phyloP scores from a whole-genome alignment of 2,888 invertebrate genomes.

The Ligdia adustata region DNA sequence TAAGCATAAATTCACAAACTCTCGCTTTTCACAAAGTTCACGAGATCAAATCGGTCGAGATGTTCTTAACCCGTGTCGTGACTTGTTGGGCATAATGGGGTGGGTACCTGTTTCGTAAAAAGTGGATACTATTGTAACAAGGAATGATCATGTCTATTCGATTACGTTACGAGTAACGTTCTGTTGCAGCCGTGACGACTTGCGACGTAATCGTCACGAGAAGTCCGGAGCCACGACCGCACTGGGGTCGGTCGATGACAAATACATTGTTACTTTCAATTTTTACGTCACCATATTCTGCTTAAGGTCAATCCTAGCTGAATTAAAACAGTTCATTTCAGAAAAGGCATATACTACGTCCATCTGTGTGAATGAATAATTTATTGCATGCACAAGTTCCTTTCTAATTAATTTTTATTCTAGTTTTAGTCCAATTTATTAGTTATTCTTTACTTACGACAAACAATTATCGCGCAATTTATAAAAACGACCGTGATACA shows the following conservation, averaged over 20 bases:
- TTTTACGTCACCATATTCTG: conserved; percentile 44
- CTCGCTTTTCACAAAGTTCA: conserved; percentile 35
- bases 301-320: conserved; percentile 30
- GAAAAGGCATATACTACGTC: conserved; percentile 18
- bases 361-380: not conserved
- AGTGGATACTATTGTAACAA: conserved; percentile 15
- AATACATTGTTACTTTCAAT: conserved; percentile 44
- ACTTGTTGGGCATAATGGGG: conserved; percentile 37
- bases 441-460: not conserved
- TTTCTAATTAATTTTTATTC: too few relatives aligned
- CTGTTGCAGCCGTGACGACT: conserved; percentile 31
- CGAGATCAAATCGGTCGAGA: conserved; percentile 30
- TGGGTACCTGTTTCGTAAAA: conserved; percentile 38
- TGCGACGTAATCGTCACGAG: conserved; percentile 44
- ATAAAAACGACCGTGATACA: conserved; percentile 2
- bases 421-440: not conserved
- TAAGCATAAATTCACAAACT: conserved; percentile 35
- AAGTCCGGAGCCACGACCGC: conserved; percentile 29
- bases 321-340: conserved; percentile 13
- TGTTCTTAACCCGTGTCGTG: conserved; percentile 42
- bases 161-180: conserved; percentile 44
- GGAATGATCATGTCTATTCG: conserved; percentile 36
- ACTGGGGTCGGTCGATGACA: conserved; percentile 15
- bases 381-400: not conserved
- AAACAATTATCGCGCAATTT: not conserved